These are phyloP conservation scores for silkworm (Bombyx mori) DNA, from an alignment of 1,140 invertebrate genomes.

Conservation along the genomic window DNA sequence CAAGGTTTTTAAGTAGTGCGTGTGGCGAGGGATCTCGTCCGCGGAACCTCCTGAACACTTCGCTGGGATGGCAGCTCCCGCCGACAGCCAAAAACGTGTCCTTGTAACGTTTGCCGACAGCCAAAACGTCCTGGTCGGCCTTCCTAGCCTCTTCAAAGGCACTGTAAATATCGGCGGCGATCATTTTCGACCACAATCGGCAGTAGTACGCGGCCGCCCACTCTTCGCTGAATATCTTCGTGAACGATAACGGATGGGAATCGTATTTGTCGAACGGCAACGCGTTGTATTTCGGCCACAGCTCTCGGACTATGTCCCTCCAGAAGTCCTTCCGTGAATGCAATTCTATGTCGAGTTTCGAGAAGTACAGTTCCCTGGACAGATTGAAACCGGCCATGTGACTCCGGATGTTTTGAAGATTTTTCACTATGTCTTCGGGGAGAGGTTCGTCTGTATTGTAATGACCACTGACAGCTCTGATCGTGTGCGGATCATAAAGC, in stretches of 20 bases:
- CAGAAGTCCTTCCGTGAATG: slow-evolving; percentile 85
- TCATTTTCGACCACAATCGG: slow-evolving; percentile 85
- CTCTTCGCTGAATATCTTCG: slow-evolving; percentile 79
- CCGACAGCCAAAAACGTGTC: slow-evolving; percentile 90
- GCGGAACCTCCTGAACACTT: slow-evolving; percentile 91
- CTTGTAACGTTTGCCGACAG: slow-evolving; percentile 81
- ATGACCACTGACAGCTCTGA: slow-evolving; percentile 82
- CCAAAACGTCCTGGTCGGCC: slow-evolving; percentile 63
- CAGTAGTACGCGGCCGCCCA: slow-evolving; percentile 85
- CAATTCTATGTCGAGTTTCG: slow-evolving; percentile 88
- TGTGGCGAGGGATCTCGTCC: slow-evolving; percentile 91
- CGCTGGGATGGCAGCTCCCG: slow-evolving; percentile 82
- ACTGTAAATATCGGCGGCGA: slow-evolving; percentile 90
- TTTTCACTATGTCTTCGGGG: slow-evolving; percentile 75
- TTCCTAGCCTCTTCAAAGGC: slow-evolving; percentile 83
- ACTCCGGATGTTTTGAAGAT: slow-evolving; percentile 75
- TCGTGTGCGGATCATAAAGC: slow-evolving; percentile 79
- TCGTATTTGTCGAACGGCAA: slow-evolving; percentile 83
- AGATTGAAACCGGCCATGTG: slow-evolving; percentile 86
- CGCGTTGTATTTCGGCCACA: slow-evolving; percentile 85
- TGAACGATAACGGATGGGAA: slow-evolving; percentile 84
- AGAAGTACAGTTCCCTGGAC: slow-evolving; percentile 85
- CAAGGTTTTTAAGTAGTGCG: slow-evolving; percentile 80
- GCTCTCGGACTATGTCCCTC: slow-evolving; percentile 79
- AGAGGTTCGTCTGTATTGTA: slow-evolving; percentile 80